phyloP scores from a whole-genome alignment of 1,140 invertebrate genomes.

The Psix sp. region DNA sequence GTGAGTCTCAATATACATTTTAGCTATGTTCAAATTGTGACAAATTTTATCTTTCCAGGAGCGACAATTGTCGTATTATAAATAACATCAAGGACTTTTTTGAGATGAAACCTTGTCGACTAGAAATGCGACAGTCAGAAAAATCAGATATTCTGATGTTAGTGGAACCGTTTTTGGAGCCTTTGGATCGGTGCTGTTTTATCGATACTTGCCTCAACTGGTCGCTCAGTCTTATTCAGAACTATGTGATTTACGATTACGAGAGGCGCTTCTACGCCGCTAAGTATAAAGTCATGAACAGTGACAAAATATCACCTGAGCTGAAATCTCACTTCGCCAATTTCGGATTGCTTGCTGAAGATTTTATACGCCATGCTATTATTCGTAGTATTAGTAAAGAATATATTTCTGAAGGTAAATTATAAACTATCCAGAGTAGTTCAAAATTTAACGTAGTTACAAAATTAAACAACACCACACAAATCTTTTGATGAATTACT shows the following conservation, averaged over 20 bases:
- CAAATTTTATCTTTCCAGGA: constrained; percentile 17
- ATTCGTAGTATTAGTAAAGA: constrained; percentile 56
- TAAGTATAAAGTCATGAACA: constrained; percentile 41
- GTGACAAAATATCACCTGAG: constrained; percentile 4
- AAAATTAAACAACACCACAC: too few relatives aligned
- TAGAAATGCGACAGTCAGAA: constrained; percentile 1
- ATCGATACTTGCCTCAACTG: constrained; percentile 15
- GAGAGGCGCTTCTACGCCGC: constrained; percentile 59
- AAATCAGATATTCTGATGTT: constrained; percentile 18
- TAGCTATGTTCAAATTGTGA: background rate
- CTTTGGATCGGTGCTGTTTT: constrained; percentile 64
- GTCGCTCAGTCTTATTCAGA: constrained; percentile 16
- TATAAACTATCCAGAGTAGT: constrained; percentile 2
- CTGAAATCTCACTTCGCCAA: constrained; percentile 13
- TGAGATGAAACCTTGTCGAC: constrained; percentile 3
- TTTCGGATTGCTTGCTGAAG: constrained; percentile 44
- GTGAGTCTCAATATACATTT: background rate
- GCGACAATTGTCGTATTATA: constrained; percentile 21
- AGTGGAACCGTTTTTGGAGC: constrained; percentile 54
- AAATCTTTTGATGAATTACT: too few relatives aligned
- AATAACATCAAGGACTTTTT: constrained; percentile 16
- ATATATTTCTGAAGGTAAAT: constrained; percentile 28
- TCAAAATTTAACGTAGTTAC: too few relatives aligned
- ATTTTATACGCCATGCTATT: constrained; percentile 65
- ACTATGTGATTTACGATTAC: constrained; percentile 63